Evolutionary conservation across 2,888 invertebrate genomes (phyloP).

Genomic region (Tromatobia lineatoria): DNA sequence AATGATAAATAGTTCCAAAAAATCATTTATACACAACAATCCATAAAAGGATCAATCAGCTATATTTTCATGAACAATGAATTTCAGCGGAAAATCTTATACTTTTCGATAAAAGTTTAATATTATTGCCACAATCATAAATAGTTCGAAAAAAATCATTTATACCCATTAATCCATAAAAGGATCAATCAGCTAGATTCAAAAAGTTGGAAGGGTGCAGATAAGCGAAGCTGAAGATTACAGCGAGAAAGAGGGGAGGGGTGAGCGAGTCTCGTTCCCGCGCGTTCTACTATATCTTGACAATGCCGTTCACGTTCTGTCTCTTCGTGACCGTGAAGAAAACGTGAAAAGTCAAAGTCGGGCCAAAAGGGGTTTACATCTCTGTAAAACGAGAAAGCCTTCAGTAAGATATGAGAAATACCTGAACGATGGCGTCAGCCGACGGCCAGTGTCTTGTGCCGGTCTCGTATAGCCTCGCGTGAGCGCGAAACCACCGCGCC

Average conservation of each 20-base stretch:
- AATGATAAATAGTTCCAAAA: no score
- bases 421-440: constrained; percentile 75
- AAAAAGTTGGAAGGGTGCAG: neutral
- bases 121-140: no score
- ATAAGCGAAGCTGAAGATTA: neutral
- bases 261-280: neutral
- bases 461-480: constrained; percentile 36
- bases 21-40: no score
- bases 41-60: no score
- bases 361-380: constrained; percentile 16
- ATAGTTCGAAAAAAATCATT: no score
- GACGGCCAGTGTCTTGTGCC: constrained; percentile 68
- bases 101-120: no score
- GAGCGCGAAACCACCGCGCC: constrained; percentile 33
- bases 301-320: neutral
- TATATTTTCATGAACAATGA: no score
- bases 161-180: no score
- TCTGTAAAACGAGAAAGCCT: constrained; percentile 4
- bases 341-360: neutral
- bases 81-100: no score
- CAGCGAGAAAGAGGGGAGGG: neutral
- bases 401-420: constrained; percentile 64
- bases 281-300: neutral
- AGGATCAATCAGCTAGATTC: no score
- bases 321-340: neutral